Conservation (phyloP, 1,140 invertebrate species). For the Neocloeon triangulifer region DNA sequence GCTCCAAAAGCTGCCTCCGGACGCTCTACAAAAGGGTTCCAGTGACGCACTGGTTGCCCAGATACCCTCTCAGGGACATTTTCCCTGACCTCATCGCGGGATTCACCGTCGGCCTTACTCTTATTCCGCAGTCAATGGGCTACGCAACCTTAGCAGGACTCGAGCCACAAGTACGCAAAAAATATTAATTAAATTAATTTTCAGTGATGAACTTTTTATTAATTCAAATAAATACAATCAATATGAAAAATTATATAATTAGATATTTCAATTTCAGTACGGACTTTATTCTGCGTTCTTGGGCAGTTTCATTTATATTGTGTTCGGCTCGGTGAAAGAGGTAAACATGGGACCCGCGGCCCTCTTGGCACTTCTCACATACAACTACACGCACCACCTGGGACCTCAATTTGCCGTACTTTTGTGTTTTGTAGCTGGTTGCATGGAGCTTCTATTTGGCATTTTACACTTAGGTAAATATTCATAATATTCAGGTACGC, state of each 20-base stretch:
- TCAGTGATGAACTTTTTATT: background rate
- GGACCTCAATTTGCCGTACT: slow-evolving; percentile 40
- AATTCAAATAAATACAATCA: background rate
- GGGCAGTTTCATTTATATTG: slow-evolving; percentile 56
- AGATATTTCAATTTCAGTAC: too few species aligned
- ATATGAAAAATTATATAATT: too few species aligned
- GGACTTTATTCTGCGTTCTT: slow-evolving; percentile 68
- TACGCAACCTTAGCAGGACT: slow-evolving; percentile 53
- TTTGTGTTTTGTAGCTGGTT: slow-evolving; percentile 44
- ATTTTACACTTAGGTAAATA: slow-evolving; percentile 36
- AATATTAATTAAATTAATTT: background rate
- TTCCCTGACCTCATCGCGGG: slow-evolving; percentile 27
- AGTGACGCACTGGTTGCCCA: slow-evolving; percentile 21
- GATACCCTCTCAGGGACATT: slow-evolving; percentile 17
- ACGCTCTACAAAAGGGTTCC: slow-evolving; percentile 16
- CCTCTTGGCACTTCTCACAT: slow-evolving; percentile 45
- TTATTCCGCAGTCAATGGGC: slow-evolving; percentile 50
- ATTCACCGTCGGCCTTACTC: slow-evolving; percentile 26
- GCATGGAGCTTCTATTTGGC: slow-evolving; percentile 40
- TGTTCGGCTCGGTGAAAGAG: slow-evolving; percentile 63
- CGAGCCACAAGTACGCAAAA: slow-evolving; percentile 31
- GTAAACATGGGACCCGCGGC: slow-evolving; percentile 65
- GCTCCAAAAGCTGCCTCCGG: too few species aligned
- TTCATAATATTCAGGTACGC: too few species aligned
- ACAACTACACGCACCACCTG: slow-evolving; percentile 29